Evolutionary conservation across 2,797 vertebrate species (phyloP).

Genomic region (Phalanger gymnotis): DNA sequence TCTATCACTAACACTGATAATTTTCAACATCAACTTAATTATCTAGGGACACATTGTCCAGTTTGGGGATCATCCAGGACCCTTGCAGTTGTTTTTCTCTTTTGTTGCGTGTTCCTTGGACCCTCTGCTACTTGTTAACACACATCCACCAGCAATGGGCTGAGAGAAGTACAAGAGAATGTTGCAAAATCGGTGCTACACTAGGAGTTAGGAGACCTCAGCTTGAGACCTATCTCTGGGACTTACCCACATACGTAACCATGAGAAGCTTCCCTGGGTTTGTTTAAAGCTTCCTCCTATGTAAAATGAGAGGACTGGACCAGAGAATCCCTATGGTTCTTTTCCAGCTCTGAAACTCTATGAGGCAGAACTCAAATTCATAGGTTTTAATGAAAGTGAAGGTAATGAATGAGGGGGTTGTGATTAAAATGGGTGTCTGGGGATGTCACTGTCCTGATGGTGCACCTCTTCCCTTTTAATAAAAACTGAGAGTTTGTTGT

Average conservation of each 20-base stretch:
- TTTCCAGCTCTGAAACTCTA: neutral
- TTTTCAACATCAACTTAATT: constrained; percentile 12
- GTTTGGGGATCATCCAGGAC: neutral
- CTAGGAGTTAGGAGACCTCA: neutral
- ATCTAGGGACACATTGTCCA: neutral
- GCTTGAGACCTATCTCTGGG: neutral
- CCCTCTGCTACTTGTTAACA: neutral
- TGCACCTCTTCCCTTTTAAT: neutral
- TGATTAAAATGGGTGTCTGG: neutral
- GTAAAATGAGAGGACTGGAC: neutral
- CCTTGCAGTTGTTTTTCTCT: neutral
- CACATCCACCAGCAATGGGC: neutral
- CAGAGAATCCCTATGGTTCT: neutral
- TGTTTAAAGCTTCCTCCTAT: neutral
- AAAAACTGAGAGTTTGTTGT: neutral
- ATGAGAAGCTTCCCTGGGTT: neutral
- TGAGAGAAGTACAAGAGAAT: neutral
- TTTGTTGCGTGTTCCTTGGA: neutral
- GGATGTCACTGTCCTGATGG: neutral
- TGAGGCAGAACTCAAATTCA: neutral
- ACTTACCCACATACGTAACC: neutral
- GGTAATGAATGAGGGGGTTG: neutral
- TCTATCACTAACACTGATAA: constrained; percentile 24
- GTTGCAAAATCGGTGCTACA: neutral
- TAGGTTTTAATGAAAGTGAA: neutral